Base-by-base conservation (phyloP, 1,140 invertebrate species). In the Drosophila malerkotliana region DNA sequence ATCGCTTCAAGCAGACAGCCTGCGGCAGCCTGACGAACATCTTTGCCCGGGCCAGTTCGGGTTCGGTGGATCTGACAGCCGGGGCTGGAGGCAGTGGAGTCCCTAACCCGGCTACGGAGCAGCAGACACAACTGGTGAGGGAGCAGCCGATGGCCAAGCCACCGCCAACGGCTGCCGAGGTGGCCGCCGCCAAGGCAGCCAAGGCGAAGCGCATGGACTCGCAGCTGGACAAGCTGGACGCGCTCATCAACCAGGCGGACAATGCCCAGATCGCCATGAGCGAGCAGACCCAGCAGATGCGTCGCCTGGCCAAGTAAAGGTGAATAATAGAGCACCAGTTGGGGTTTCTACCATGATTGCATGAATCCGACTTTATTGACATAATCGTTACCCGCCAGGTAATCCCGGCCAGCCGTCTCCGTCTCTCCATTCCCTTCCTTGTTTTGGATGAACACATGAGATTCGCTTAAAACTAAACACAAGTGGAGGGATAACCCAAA, bases 211-310 rank as follows among this genome's bases (percentile, higher is more conserved):
- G 94, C 64, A 92, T 95, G 78, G 92, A 92, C 4, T 93, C 94
- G 8, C 94, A 96, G 71, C 91, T 95, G 34, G 93, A 94, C 78
- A 94, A 94, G 75, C 79, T 96, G 53, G 94, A 95, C 69, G 91
- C 92, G 1, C 76, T 96, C 64, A 93, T 96, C 10, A 91, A 92
- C 7, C 94, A 95, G 81, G 95, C 95, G 6, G 95, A 96, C 49
- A 93, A 93, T 49, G 95, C 95, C 10, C 93, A 95, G 72, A 91
- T 93, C 24, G 94, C 95, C 44, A 94, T 96, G 94, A 90, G 93
- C 5, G 92, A 94, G 76, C 95, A 96, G 84, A 94, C 94, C n/a
- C 95, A 95, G 81, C 94, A 96, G 90, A 95, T 96, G 94, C 94
- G 93, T 60, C 93, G 93, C 56, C 93, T 95, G 72, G 75, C 95